Base-by-base conservation (phyloP, 1,140 invertebrate species). In the Drosophila grimshawi region DNA sequence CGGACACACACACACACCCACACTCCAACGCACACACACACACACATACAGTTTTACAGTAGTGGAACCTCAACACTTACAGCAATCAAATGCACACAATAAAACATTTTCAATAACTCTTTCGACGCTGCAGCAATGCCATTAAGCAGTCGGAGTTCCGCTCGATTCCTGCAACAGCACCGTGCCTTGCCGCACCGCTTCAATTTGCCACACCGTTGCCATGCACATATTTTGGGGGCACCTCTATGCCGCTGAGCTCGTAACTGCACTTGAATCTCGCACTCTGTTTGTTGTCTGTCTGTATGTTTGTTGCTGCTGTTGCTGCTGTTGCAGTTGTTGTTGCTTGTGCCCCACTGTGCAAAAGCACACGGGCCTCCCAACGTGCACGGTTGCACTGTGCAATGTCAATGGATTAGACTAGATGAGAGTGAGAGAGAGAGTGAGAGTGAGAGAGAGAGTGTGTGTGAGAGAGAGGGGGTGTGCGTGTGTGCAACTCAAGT, bases 101-200 rank as follows among this genome's bases (percentile, higher is more conserved):
- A 89, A 89, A 89, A 89, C 85, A 89, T 89, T 89, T 89, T 89
- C 86, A 89, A 89, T 89, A 89, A 89, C 86, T 90, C 85, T 89
- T 89, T 89, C 80, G 85, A 76, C 77, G 81, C 85, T 73, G 78
- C 64, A 60, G 78, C 85, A 70, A 63, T 62, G 56, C 85, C 85
- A 89, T 88, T 88, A 83, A 70, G 69, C 69, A 65, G 61, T 53
- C 27, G 33, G 19, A 65, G 51, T 43, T 43, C 39, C 35, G 35
- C 27, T 39, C 37, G 2, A 27, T 41, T 57, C 33, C 52, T 52
- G 45, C 11, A 5, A 19, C 46, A 5, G 10, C 41, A 30, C 8
- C 37, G 19, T 19, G 8, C 11, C 27, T 35, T 10, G 19, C 43
- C 63, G 27, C 32, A 7, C 43, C 63, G 27, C 32, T 68, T 55